Conservation (phyloP, 1,140 invertebrate genomes). For the Heliconius congener region DNA sequence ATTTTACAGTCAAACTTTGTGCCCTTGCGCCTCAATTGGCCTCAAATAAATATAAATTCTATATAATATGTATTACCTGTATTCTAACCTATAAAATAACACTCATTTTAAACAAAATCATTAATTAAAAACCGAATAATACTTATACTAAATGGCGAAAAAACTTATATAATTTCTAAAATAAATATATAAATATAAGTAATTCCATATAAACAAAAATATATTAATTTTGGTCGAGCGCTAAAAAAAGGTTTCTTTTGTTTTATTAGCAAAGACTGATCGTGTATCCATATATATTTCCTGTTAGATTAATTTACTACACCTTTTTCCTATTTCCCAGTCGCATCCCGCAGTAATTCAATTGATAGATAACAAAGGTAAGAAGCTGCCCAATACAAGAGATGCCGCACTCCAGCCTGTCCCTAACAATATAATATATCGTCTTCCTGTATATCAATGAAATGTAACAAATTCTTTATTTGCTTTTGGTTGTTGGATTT, state of each 20-base stretch:
- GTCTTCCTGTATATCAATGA: slow-evolving; percentile 20
- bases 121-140: too few species aligned
- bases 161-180: too few species aligned
- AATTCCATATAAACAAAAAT: background rate
- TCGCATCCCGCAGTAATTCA: slow-evolving; percentile 29
- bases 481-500: background rate
- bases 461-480: slow-evolving; percentile 14
- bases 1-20: too few species aligned
- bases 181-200: background rate
- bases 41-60: too few species aligned
- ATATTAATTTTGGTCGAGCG: background rate
- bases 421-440: slow-evolving; percentile 32
- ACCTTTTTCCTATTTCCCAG: slow-evolving; percentile 24
- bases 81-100: too few species aligned
- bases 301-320: slow-evolving; percentile 34
- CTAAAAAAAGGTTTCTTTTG: background rate
- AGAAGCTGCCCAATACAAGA: slow-evolving; percentile 32
- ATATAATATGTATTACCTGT: too few species aligned
- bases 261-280: slow-evolving; percentile 15
- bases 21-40: too few species aligned
- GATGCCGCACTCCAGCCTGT: slow-evolving; percentile 20
- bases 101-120: too few species aligned
- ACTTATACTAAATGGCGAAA: too few species aligned
- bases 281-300: slow-evolving; percentile 19
- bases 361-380: slow-evolving; percentile 39